A percentile compares a stretch with the other conserved stretches of the same genome.
Evolutionary conservation across 1,140 invertebrate genomes (phyloP).

Genomic region (Aphelenchoides fujianensis): DNA sequence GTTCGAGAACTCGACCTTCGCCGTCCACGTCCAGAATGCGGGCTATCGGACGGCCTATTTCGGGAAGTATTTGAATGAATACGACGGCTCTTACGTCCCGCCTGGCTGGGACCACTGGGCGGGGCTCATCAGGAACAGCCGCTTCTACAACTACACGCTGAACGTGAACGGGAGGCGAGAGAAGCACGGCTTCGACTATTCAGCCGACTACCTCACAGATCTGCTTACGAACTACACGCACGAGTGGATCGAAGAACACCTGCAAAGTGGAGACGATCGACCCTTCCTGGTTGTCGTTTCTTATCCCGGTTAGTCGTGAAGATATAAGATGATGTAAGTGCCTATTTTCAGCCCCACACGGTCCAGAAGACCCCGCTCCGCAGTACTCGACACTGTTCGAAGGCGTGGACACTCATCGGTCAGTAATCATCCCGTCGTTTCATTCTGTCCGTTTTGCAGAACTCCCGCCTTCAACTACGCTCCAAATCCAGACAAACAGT

Average conservation of each 20-base stretch:
- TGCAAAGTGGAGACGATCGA: slow-evolving; percentile 73
- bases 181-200: slow-evolving; percentile 84
- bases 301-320: too few species aligned
- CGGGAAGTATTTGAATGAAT: slow-evolving; percentile 97
- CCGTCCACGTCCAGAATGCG: slow-evolving; percentile 34
- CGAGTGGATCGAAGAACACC: slow-evolving; percentile 75
- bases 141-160: slow-evolving; percentile 97
- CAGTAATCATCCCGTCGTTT: slow-evolving; percentile 64
- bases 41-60: slow-evolving; percentile 76
- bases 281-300: slow-evolving; percentile 86
- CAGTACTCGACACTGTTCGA: slow-evolving; percentile 92
- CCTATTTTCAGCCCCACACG: slow-evolving; percentile 72
- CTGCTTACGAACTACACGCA: slow-evolving; percentile 93
- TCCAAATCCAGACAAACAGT: slow-evolving; percentile 96
- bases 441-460: slow-evolving; percentile 66
- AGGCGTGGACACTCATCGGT: slow-evolving; percentile 90
- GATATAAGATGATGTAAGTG: too few species aligned
- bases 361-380: slow-evolving; percentile 93
- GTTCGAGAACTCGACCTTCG: slow-evolving; percentile 47
- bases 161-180: slow-evolving; percentile 91
- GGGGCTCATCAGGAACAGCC: slow-evolving; percentile 90
- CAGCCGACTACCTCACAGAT: slow-evolving; percentile 92
- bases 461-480: slow-evolving; percentile 93
- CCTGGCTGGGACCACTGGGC: slow-evolving; percentile 95
- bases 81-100: slow-evolving; percentile 77